Conservation (phyloP, 2,113 vertebrate species). For the Abramis brama region DNA sequence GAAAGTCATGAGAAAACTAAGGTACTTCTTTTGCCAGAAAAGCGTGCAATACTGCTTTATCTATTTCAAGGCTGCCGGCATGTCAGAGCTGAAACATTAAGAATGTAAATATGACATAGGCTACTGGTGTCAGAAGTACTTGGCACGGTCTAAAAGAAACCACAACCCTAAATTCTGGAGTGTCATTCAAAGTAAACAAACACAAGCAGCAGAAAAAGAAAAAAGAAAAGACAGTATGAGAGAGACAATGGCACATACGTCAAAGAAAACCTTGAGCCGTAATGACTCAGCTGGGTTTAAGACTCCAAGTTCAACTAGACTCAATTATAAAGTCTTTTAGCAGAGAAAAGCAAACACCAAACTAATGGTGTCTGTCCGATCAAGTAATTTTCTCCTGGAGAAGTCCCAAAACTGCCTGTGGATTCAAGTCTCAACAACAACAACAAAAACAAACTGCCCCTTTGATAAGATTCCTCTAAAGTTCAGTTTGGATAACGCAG, state of each 20-base stretch:
- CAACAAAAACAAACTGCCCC: neutral
- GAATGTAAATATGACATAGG: neutral
- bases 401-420: constrained; percentile 27
- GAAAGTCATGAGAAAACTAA: neutral
- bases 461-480: constrained; percentile 34
- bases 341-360: constrained; percentile 12
- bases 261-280: neutral
- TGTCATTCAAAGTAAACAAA: constrained; percentile 22
- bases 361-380: neutral
- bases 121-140: neutral
- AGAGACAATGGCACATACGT: constrained; percentile 6
- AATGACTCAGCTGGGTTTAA: constrained; percentile 26
- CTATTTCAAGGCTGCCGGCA: neutral
- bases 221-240: neutral
- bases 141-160: constrained; percentile 23
- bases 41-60: constrained; percentile 42
- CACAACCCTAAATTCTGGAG: constrained; percentile 18
- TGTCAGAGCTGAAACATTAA: constrained; percentile 18
- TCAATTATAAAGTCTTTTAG: constrained; percentile 48
- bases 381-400: constrained; percentile 12
- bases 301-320: constrained; percentile 40
- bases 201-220: neutral
- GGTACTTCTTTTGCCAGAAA: constrained; percentile 23
- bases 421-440: constrained; percentile 38
- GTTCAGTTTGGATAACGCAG: constrained; percentile 24